Conservation (phyloP, 2,797 vertebrate genomes). For the Momotus momota region DNA sequence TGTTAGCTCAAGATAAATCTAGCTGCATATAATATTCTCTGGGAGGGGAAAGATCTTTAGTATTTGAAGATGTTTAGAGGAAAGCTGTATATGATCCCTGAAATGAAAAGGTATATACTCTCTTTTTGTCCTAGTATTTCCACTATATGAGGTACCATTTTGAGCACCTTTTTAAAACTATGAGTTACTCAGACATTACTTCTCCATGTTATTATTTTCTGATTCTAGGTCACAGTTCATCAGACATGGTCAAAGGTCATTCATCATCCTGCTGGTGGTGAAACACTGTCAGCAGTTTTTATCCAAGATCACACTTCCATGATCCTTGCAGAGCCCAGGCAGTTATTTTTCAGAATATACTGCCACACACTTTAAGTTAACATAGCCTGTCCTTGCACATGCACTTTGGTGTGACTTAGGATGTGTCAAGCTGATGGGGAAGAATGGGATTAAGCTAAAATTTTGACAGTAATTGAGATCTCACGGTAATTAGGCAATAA, state of each 20-base stretch:
- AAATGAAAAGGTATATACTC: neutral
- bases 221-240: neutral
- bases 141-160: neutral
- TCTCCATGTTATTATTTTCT: neutral
- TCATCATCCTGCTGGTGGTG: neutral
- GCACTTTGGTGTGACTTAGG: neutral
- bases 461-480: neutral
- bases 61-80: neutral
- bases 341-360: neutral
- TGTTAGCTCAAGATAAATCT: neutral
- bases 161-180: neutral
- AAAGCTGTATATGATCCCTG: neutral
- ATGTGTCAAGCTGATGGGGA: neutral
- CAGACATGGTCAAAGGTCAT: neutral
- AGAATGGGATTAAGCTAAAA: neutral
- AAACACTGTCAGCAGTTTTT: neutral
- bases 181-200: neutral
- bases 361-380: neutral
- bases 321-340: neutral
- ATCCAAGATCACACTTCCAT: neutral
- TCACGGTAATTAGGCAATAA: neutral
- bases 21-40: neutral
- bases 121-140: neutral
- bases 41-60: neutral
- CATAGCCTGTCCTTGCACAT: neutral